Evolutionary conservation across 2,113 vertebrate genomes (phyloP), one percentile per base, ranked within the genome.

Genomic region (Helogale parvula): DNA sequence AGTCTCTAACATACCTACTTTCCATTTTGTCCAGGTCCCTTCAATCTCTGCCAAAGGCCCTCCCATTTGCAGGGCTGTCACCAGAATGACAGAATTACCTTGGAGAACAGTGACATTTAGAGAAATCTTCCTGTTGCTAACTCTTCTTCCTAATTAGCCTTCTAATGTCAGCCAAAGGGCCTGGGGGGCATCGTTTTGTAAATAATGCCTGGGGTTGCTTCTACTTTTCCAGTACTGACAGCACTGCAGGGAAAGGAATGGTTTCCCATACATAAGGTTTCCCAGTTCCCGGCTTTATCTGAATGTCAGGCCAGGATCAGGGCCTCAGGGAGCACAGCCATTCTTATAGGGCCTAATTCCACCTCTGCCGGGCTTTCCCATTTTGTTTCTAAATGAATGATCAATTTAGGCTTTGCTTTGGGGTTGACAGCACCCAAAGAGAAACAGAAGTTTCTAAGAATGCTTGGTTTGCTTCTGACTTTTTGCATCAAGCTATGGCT

Each of bases 231-330:
- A 15, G 0, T 35, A 11, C 33, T n/a, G 35, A 71, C 1, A 74
- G 83, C 82, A 77, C 6, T 2, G 13, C 7, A 45, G 65, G 74
- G 16, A 9, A 52, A 33, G 29, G 33, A 4, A 3, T 5, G 25
- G 4, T 47, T 3, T 41, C 41, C 41, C 41, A 31, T 16, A 17
- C 5, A 0, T 1, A 16, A 21, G 41, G 52, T 2, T 21, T 57
- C 74, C 83, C 69, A 33, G 12, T 29, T 31, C 29, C 9, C 35
- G 2, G 57, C 16, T 7, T 82, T 74, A 27, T 0, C 0, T 3
- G 33, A 69, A 23, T 0, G 16, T 29, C 83, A 74, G 71, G 38
- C 45, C n/a, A 7, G 52, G 7, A 15, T 2, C 68, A 15, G 9
- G 0, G 81, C 69, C 80, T 52, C 13, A 2, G 16, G 63, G 74